Conservation (phyloP, 2,888 invertebrate species). For the Hirtodrosophila confusa region DNA sequence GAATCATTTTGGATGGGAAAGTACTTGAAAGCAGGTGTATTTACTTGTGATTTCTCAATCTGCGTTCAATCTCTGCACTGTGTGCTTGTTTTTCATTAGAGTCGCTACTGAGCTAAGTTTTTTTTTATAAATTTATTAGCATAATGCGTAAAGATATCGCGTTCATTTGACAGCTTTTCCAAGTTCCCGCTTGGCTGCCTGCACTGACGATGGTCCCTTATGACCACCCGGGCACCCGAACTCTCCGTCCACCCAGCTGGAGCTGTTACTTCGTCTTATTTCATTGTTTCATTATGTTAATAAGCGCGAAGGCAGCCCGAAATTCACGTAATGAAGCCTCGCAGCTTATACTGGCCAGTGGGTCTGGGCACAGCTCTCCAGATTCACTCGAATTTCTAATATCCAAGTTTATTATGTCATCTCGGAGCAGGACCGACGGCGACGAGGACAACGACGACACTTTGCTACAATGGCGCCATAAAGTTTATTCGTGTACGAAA, state of each 20-base stretch:
- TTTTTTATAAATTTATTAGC: conserved; percentile 66
- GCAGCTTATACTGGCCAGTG: conserved; percentile 38
- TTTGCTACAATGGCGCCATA: conserved; percentile 78
- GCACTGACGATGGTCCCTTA: conserved; percentile 41
- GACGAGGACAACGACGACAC: conserved; percentile 57
- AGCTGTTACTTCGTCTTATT: conserved; percentile 30
- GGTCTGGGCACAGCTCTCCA: conserved; percentile 20
- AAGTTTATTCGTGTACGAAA: conserved; percentile 76
- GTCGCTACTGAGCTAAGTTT: conserved; percentile 4
- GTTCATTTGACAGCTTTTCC: conserved; percentile 74
- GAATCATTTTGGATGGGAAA: not conserved
- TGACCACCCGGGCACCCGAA: conserved; percentile 15
- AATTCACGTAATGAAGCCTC: conserved; percentile 58
- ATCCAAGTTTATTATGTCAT: conserved; percentile 69
- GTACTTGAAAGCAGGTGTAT: conserved; percentile 37
- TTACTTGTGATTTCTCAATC: conserved; percentile 49
- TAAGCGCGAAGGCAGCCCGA: conserved; percentile 54
- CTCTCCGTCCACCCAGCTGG: conserved; percentile 5
- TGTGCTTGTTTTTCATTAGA: conserved; percentile 46
- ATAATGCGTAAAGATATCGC: conserved; percentile 76
- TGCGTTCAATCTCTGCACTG: conserved; percentile 29
- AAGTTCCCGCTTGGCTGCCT: conserved; percentile 46
- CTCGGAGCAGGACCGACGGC: conserved; percentile 44
- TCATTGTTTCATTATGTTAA: conserved; percentile 76
- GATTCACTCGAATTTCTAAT: conserved; percentile 64